phyloP scores from a whole-genome alignment of 2,797 vertebrate species.

The Megalops cyprinoides region DNA sequence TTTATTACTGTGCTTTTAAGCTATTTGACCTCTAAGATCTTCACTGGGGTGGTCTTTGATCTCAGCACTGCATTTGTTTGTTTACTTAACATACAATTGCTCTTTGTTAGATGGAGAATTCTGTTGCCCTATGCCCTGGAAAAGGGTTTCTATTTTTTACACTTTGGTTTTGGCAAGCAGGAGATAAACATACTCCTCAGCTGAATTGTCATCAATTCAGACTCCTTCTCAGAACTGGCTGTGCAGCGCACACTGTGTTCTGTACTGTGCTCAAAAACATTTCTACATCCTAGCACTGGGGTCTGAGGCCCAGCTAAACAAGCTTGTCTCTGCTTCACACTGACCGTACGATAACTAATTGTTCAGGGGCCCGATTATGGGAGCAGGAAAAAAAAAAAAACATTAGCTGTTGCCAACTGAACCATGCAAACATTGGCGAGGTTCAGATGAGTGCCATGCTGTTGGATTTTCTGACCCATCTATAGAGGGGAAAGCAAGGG shows the following conservation, averaged over 20 bases:
- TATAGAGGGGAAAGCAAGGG: not conserved
- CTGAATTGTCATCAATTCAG: conserved; percentile 35
- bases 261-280: conserved; percentile 32
- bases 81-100: conserved; percentile 30
- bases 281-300: conserved; percentile 26
- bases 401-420: not conserved
- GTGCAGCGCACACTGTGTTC: conserved; percentile 11
- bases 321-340: conserved; percentile 29
- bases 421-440: not conserved
- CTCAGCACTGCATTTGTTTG: conserved; percentile 28
- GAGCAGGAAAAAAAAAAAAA: not conserved
- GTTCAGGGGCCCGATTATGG: conserved; percentile 1
- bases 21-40: not conserved
- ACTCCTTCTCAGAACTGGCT: conserved; percentile 31
- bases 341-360: conserved; percentile 15
- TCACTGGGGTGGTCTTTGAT: not conserved
- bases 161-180: conserved; percentile 36
- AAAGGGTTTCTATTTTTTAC: conserved; percentile 25
- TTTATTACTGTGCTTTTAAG: not conserved
- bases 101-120: conserved; percentile 38
- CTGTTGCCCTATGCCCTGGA: conserved; percentile 33
- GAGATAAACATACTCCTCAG: conserved; percentile 44
- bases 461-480: not conserved
- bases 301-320: conserved; percentile 39
- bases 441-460: not conserved